Percentiles rank a stretch among this genome's conserved stretches.
Evolutionary conservation across 2,888 invertebrate species (phyloP).

Genomic region (Hoplodrina blanda): DNA sequence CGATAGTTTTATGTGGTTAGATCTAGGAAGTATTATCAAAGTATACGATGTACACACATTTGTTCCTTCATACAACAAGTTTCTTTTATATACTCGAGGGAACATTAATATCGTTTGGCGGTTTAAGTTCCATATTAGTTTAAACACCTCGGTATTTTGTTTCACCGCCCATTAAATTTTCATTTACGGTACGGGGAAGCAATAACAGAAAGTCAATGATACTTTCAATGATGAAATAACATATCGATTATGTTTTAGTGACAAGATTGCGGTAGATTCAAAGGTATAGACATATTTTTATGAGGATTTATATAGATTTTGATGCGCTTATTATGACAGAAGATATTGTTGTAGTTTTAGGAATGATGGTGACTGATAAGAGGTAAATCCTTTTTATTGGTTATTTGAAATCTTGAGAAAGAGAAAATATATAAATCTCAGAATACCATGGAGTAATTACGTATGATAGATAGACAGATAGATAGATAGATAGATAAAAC

Average conservation of each 20-base stretch:
- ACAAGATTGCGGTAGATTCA: slow-evolving; percentile 52
- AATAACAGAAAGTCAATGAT: slow-evolving; percentile 65
- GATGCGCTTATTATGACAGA: slow-evolving; percentile 47
- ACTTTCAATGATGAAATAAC: slow-evolving; percentile 65
- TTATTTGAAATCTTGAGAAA: not conserved
- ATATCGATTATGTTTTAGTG: slow-evolving; percentile 60
- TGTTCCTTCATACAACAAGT: slow-evolving; percentile 1
- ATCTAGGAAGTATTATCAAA: slow-evolving; percentile 1
- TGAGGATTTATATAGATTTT: slow-evolving; percentile 26
- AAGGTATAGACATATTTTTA: slow-evolving; percentile 42
- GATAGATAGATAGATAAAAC: too few species aligned
- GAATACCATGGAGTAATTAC: not conserved
- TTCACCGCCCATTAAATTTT: slow-evolving; percentile 65
- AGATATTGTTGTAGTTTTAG: slow-evolving; percentile 5
- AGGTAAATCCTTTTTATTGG: not conserved
- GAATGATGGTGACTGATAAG: slow-evolving; percentile 16
- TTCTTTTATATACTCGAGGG: slow-evolving; percentile 23
- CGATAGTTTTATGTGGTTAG: slow-evolving; percentile 6
- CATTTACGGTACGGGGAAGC: slow-evolving; percentile 64
- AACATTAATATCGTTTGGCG: slow-evolving; percentile 55
- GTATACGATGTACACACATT: slow-evolving; percentile 1
- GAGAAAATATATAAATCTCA: not conserved
- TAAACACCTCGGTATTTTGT: slow-evolving; percentile 57
- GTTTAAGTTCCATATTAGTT: slow-evolving; percentile 59
- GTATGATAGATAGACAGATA: too few species aligned